A percentile compares a stretch with the other conserved stretches of the same genome.
These are phyloP conservation scores for Tenthredo amoena DNA, from an alignment of 2,888 invertebrate species.

Conservation along the genomic window DNA sequence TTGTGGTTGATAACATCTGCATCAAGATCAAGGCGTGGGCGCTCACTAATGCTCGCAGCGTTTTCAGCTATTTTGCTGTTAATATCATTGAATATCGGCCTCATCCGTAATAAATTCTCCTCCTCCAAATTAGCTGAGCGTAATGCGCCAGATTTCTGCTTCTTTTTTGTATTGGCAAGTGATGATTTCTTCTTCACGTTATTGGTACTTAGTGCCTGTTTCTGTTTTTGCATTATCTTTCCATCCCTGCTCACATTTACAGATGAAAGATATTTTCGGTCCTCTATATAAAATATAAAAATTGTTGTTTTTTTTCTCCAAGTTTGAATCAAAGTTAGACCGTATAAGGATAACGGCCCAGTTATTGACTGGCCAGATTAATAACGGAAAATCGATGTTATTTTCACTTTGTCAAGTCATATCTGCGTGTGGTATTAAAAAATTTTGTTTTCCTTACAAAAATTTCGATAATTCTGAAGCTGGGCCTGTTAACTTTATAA, in stretches of 20 bases:
- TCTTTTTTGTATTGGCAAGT: not conserved
- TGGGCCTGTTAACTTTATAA: not conserved
- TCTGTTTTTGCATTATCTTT: not conserved
- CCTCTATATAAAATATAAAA: not conserved
- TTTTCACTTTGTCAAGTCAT: not conserved
- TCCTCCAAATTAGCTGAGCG: not conserved
- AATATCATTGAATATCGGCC: slow-evolving; percentile 6
- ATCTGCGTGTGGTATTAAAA: not conserved
- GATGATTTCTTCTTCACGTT: not conserved
- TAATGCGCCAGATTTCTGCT: not conserved
- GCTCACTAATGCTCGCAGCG: no score
- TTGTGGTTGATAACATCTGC: no score
- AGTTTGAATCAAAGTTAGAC: slow-evolving; percentile 3
- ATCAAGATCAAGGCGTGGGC: no score
- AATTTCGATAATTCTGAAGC: slow-evolving; percentile 3
- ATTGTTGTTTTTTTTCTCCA: not conserved
- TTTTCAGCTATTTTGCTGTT: not conserved
- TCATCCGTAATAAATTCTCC: not conserved
- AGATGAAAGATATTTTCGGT: not conserved
- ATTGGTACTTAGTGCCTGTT: not conserved
- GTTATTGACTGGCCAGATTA: not conserved
- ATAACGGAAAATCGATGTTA: not conserved
- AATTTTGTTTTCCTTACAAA: not conserved
- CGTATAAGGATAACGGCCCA: not conserved
- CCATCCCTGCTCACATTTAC: not conserved